phyloP scores from a whole-genome alignment of 2,797 vertebrate species.

The Malacoraja senta region DNA sequence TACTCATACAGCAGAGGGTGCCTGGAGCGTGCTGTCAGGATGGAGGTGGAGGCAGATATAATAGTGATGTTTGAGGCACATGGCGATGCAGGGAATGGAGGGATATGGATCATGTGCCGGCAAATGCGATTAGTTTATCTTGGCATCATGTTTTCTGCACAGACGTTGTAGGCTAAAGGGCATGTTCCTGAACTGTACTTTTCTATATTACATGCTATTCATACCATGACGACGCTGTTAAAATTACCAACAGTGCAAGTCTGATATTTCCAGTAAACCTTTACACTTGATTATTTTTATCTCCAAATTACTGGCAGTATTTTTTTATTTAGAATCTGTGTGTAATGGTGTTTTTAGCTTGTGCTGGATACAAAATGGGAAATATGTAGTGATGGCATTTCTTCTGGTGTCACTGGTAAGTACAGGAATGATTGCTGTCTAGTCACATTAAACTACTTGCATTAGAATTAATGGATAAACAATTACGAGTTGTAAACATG shows the following conservation, averaged over 20 bases:
- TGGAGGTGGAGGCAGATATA: too few relatives aligned
- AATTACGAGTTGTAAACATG: constrained; percentile 38
- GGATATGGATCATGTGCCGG: too few relatives aligned
- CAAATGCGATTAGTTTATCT: too few relatives aligned
- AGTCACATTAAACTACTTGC: constrained; percentile 31
- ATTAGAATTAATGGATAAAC: constrained; percentile 39
- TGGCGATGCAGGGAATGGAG: too few relatives aligned
- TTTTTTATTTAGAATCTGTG: neutral
- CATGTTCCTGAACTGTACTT: too few relatives aligned
- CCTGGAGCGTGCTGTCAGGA: too few relatives aligned
- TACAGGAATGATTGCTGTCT: constrained; percentile 28
- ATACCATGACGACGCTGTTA: neutral
- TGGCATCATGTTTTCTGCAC: too few relatives aligned
- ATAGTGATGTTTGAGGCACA: too few relatives aligned
- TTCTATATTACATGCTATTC: too few relatives aligned
- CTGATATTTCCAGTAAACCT: neutral
- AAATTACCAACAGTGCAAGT: neutral
- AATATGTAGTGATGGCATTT: neutral
- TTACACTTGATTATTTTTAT: neutral
- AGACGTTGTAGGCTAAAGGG: too few relatives aligned
- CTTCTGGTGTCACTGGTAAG: neutral
- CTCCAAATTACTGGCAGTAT: neutral
- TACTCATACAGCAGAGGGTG: too few relatives aligned
- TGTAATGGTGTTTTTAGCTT: neutral
- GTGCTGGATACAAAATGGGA: neutral